phyloP scores from a whole-genome alignment of 2,888 invertebrate genomes.

The Orthosia cruda region DNA sequence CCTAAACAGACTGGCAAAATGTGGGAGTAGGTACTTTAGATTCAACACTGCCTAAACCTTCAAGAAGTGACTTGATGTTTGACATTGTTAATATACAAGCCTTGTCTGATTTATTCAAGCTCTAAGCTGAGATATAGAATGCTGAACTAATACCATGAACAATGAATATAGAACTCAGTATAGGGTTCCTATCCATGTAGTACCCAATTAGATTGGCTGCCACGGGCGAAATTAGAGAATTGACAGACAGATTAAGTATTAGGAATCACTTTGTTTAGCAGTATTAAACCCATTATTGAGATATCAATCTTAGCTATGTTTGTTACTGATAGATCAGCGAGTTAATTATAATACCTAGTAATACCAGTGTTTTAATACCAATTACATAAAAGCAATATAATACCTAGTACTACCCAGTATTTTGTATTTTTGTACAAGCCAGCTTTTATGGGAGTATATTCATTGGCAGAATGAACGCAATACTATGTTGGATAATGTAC shows the following conservation, averaged over 20 bases:
- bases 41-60: too few species aligned
- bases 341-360: not conserved
- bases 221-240: not conserved
- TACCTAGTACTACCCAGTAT: too few species aligned
- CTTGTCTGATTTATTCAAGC: not conserved
- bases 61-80: not conserved
- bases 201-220: not conserved
- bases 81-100: not conserved
- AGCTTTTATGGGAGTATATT: too few species aligned
- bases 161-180: not conserved
- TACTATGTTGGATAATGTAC: too few species aligned
- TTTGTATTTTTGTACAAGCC: too few species aligned
- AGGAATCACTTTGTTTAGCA: not conserved
- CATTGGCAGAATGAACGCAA: too few species aligned
- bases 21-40: too few species aligned
- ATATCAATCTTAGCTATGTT: constrained; percentile 4
- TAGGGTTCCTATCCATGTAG: not conserved
- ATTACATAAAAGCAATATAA: too few species aligned
- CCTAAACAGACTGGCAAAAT: too few species aligned
- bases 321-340: not conserved
- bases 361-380: too few species aligned
- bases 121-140: not conserved
- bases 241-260: not conserved
- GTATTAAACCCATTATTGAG: not conserved
- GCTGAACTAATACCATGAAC: not conserved